Conservation (phyloP, 2,113 vertebrate species). For the Corynorhinus townsendii region DNA sequence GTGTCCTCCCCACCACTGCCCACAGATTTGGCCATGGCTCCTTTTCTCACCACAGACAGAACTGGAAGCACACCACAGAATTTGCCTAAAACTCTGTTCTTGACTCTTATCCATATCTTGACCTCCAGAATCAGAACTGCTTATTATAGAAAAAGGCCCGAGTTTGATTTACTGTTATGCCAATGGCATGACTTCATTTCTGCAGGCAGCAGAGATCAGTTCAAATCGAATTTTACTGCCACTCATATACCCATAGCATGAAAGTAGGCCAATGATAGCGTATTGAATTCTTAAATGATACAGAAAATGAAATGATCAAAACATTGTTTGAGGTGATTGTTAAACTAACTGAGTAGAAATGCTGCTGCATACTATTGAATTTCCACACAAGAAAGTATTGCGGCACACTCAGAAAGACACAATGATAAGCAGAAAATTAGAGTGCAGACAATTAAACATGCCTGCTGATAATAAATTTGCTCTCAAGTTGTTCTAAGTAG, state of each 20-base stretch:
- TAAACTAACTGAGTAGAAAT: slow-evolving; percentile 49
- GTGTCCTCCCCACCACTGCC: fast-evolving
- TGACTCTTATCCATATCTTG: background rate
- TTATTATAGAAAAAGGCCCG: background rate
- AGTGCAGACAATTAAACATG: slow-evolving; percentile 68
- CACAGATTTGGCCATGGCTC: background rate
- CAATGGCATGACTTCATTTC: background rate
- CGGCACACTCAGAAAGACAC: background rate
- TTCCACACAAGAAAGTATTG: background rate
- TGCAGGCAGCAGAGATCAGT: background rate
- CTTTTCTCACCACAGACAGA: background rate
- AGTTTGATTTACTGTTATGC: background rate
- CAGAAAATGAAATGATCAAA: slow-evolving; percentile 58
- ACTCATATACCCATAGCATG: background rate
- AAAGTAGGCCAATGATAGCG: background rate
- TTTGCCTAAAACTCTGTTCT: background rate
- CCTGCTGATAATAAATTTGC: slow-evolving; percentile 70
- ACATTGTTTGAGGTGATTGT: slow-evolving; percentile 43
- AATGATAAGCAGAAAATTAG: slow-evolving; percentile 38
- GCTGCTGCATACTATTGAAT: background rate
- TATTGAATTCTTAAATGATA: slow-evolving; percentile 61
- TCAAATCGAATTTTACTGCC: background rate
- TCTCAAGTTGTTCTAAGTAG: slow-evolving; percentile 68
- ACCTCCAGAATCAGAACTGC: background rate
- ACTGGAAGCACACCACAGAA: background rate